phyloP scores from a whole-genome alignment of 1,140 invertebrate species.

The Sycophaga agraensis region DNA sequence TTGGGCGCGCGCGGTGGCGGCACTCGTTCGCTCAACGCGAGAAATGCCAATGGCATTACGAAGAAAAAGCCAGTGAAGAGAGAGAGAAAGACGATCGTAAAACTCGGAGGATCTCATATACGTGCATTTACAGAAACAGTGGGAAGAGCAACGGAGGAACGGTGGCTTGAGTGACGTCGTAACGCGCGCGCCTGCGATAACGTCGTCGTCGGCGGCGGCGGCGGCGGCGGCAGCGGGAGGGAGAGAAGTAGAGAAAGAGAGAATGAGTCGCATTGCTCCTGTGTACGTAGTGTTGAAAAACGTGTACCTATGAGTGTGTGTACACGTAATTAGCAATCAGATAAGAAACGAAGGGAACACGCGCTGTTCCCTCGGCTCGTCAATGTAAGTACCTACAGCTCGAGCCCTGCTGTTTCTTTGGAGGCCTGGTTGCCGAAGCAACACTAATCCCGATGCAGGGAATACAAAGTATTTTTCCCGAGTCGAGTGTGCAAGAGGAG shows the following conservation, averaged over 20 bases:
- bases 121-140: not conserved
- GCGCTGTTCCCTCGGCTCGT: not conserved
- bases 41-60: conserved; percentile 26
- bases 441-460: too few relatives aligned
- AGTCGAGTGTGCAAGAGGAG: too few relatives aligned
- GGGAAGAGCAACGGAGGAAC: too few relatives aligned
- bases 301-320: not conserved
- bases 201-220: not conserved
- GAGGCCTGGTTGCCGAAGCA: too few relatives aligned
- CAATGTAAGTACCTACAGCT: too few relatives aligned
- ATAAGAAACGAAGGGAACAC: not conserved
- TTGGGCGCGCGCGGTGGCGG: not conserved
- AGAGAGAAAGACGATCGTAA: conserved; percentile 4
- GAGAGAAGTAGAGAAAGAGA: not conserved
- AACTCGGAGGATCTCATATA: conserved; percentile 8
- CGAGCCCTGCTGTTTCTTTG: too few relatives aligned
- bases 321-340: not conserved
- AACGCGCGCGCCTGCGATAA: conserved; percentile 4
- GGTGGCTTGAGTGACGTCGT: conserved; percentile 4
- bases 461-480: too few relatives aligned
- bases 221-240: not conserved
- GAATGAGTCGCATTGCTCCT: not conserved
- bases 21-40: not conserved
- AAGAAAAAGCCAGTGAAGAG: not conserved
- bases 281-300: not conserved